phyloP scores from a whole-genome alignment of 2,888 invertebrate species.

The Yponomeuta cagnagella region DNA sequence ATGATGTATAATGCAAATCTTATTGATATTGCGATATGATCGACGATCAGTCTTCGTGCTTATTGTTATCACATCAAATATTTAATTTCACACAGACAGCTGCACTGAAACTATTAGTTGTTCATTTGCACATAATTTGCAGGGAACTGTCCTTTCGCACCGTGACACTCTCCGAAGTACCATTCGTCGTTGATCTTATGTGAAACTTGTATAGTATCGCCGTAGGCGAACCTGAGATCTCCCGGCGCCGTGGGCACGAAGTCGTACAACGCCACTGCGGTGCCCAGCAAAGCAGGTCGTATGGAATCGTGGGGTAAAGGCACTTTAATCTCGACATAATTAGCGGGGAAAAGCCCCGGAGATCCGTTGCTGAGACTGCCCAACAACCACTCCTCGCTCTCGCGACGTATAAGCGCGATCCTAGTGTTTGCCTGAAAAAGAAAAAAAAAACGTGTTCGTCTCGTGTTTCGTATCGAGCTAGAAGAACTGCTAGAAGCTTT shows the following conservation, averaged over 20 bases:
- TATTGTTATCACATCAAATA: constrained; percentile 11
- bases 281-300: constrained; percentile 40
- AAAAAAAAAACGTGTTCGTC: constrained; percentile 3
- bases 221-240: constrained; percentile 49
- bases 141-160: constrained; percentile 85
- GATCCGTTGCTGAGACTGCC: constrained; percentile 80
- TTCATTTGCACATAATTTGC: constrained; percentile 81
- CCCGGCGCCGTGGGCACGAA: constrained; percentile 78
- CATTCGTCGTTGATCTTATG: constrained; percentile 85
- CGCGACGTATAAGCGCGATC: constrained; percentile 80
- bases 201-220: constrained; percentile 76
- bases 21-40: constrained; percentile 28
- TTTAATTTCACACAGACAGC: neutral
- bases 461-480: neutral
- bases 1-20: neutral
- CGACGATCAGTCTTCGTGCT: constrained; percentile 35
- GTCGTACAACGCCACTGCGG: constrained; percentile 81
- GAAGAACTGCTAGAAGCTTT: too few relatives aligned
- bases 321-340: constrained; percentile 85
- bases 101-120: constrained; percentile 29
- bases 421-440: constrained; percentile 80
- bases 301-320: constrained; percentile 72
- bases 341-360: constrained; percentile 89
- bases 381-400: constrained; percentile 88
- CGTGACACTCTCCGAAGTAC: constrained; percentile 83